These are phyloP conservation scores for Nemoura dubitans DNA, from an alignment of 2,888 invertebrate species.

Conservation along the genomic window DNA sequence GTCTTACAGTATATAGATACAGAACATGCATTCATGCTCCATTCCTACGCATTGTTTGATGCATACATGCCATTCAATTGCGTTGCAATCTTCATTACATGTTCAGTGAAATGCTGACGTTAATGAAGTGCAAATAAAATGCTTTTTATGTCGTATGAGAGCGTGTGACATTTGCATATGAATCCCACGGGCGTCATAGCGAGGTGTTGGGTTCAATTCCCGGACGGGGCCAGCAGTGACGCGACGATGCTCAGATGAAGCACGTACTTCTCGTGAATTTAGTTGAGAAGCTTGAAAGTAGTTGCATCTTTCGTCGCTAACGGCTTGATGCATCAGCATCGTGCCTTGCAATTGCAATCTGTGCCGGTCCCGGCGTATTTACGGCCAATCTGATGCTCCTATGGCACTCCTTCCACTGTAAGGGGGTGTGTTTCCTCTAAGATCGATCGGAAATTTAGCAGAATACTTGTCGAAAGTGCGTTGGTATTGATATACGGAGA, in stretches of 20 bases:
- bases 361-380: not conserved
- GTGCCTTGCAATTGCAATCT: not conserved
- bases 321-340: not conserved
- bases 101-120: not conserved
- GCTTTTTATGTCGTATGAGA: not conserved
- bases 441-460: not conserved
- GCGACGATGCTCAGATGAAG: not conserved
- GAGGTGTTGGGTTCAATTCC: not conserved
- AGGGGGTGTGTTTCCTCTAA: not conserved
- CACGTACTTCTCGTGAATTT: not conserved
- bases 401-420: not conserved
- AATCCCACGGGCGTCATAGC: not conserved
- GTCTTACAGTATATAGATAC: not conserved
- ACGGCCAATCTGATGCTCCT: not conserved
- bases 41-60: not conserved
- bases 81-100: not conserved
- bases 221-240: not conserved
- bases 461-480: not conserved
- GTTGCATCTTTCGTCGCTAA: not conserved
- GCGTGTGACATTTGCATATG: not conserved
- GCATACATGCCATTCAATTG: not conserved
- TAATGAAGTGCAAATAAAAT: not conserved
- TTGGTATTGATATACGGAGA: no score
- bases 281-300: not conserved
- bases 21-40: not conserved